These are phyloP conservation scores for Cremastobaeus sp. DNA, from an alignment of 2,888 invertebrate genomes.

Conservation along the genomic window DNA sequence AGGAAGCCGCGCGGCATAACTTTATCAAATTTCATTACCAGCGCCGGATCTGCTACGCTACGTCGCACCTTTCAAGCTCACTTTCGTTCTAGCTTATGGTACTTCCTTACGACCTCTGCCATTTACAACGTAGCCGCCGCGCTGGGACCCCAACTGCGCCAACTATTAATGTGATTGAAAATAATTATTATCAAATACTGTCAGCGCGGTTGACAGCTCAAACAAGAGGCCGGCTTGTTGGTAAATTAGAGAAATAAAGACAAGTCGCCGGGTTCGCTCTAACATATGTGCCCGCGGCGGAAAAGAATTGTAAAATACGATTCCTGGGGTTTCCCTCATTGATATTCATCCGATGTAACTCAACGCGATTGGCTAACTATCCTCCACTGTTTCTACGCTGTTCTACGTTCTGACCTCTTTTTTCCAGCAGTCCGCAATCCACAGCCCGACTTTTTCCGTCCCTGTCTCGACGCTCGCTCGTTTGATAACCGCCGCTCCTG, in stretches of 20 bases:
- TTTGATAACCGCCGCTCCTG: constrained; percentile 67
- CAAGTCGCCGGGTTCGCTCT: too few relatives aligned
- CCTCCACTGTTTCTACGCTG: constrained; percentile 64
- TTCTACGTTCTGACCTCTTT: constrained; percentile 53
- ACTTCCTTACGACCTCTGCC: constrained; percentile 53
- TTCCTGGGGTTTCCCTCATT: constrained; percentile 72
- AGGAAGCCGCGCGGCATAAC: constrained; percentile 67
- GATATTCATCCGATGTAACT: constrained; percentile 75
- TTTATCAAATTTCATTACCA: constrained; percentile 73
- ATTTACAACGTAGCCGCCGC: constrained; percentile 26
- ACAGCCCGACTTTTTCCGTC: constrained; percentile 27
- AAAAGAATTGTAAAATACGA: constrained; percentile 73
- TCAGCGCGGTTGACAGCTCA: too few relatives aligned
- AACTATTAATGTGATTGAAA: constrained; percentile 36
- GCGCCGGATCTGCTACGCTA: constrained; percentile 42
- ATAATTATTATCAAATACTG: not conserved
- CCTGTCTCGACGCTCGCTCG: constrained; percentile 45
- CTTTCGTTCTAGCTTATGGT: constrained; percentile 59
- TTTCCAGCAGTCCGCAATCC: constrained; percentile 43
- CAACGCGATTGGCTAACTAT: constrained; percentile 76
- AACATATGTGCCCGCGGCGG: too few relatives aligned
- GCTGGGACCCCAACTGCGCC: constrained; percentile 8
- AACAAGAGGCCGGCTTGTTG: too few relatives aligned
- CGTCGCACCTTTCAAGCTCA: constrained; percentile 56
- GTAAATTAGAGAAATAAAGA: too few relatives aligned